Base-by-base conservation (phyloP, 2,113 vertebrate genomes). In the Puffinus mauretanicus region DNA sequence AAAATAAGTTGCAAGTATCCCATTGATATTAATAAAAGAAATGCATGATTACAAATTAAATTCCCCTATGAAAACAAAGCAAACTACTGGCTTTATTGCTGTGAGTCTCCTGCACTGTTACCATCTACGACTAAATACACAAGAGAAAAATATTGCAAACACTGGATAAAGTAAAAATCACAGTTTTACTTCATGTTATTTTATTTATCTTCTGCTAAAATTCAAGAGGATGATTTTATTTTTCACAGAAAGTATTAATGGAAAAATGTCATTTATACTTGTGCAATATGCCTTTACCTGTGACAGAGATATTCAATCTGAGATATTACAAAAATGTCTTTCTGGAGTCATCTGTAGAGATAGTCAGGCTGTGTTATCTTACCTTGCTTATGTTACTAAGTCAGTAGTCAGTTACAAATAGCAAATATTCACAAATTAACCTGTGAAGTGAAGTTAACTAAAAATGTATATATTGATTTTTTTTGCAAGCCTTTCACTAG, bases 61-160 rank as follows among this genome's bases (percentile, higher is more conserved):
- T 76, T 86, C 65, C 78, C 60, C 7, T 42, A 46, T 81, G 58
- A 79, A 96, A 96, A 83, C 34, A 86, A 93, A 86, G 17, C 55
- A 67, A 87, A 73, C 47, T 76, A 46, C 57, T 82, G 22, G 30
- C 40, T 93, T 94, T 93, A 93, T 86, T 94, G 67, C 77, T 90
- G 29, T 81, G 81, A 92, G n/a, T 81, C 67, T 91, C 54, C 61
- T 93, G 75, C 42, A 64, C 47, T 93, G 26, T 88, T 95, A 34
- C 27, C 42, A 51, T 79, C 72, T 88, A 64, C 11, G 27, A 58
- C 47, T 91, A 61, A 85, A 88, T 90, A 84, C n/a, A 75, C 55
- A 49, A 44, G 32, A 85, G 70, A 62, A 88, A 94, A 91, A 72
- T 52, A 90, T 20, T 93, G 47, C 57, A 88, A 87, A 70, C 11